Conservation (phyloP, 2,113 vertebrate species). For the Esox niger region DNA sequence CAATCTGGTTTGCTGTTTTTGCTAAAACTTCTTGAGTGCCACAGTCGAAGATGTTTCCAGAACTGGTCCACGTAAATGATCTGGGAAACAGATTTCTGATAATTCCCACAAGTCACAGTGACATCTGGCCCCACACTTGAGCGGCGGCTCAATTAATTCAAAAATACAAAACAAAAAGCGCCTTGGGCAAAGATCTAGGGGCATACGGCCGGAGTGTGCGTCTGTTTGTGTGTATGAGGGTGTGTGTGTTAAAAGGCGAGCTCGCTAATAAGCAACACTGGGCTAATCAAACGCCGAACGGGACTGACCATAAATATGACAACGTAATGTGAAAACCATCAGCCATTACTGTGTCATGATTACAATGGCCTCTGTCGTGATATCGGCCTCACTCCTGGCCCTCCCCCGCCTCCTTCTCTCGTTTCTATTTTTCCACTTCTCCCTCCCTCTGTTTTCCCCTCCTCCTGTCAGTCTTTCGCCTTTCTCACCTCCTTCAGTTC, state of each 20-base stretch:
- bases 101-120: constrained; percentile 71
- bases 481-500: constrained; percentile 1
- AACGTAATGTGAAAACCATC: constrained; percentile 35
- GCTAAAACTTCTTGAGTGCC: constrained; percentile 48
- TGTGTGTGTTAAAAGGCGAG: constrained; percentile 47
- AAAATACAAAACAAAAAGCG: constrained; percentile 71
- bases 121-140: constrained; percentile 70
- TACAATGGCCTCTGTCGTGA: constrained; percentile 17
- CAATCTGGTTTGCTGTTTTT: constrained; percentile 56
- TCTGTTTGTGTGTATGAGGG: constrained; percentile 51
- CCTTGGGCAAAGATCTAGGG: constrained; percentile 67
- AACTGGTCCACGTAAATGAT: constrained; percentile 1
- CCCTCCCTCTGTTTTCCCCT: not conserved
- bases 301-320: constrained; percentile 35
- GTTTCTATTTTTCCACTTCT: not conserved
- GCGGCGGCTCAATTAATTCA: constrained; percentile 70
- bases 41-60: constrained; percentile 19
- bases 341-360: constrained; percentile 25
- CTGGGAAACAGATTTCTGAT: constrained; percentile 69
- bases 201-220: constrained; percentile 57
- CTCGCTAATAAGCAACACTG: constrained; percentile 12
- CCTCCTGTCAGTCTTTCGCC: not conserved
- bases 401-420: not conserved
- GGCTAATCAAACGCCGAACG: constrained; percentile 28
- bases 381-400: not conserved